These are phyloP conservation scores for Perodicticus potto DNA, from an alignment of 2,797 vertebrate genomes.

Conservation along the genomic window DNA sequence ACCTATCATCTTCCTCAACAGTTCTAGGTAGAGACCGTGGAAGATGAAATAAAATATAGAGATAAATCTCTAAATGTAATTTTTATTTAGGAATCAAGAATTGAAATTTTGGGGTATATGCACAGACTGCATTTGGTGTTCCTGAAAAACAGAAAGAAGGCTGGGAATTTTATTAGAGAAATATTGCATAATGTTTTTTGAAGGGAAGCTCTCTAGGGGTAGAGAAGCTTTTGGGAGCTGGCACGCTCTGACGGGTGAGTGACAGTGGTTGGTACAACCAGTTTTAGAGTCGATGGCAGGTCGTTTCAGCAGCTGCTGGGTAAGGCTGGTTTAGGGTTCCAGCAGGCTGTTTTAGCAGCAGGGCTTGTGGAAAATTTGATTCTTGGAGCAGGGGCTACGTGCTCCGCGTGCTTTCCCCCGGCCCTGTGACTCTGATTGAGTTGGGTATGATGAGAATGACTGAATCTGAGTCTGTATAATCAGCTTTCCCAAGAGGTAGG, in stretches of 20 bases:
- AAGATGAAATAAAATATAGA: neutral
- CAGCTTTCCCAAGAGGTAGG: neutral
- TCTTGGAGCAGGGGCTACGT: neutral
- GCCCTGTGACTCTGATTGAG: neutral
- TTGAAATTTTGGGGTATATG: neutral
- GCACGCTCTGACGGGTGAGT: neutral
- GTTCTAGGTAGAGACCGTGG: neutral
- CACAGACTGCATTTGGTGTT: neutral
- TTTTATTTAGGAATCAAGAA: neutral
- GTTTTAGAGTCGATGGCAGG: neutral
- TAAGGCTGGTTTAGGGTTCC: neutral
- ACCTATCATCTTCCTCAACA: neutral
- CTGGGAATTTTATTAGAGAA: neutral
- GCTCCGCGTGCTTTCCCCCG: neutral
- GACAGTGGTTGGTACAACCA: neutral
- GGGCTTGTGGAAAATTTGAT: neutral
- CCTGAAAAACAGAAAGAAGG: neutral
- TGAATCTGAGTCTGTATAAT: neutral
- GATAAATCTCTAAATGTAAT: neutral
- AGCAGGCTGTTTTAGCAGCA: neutral
- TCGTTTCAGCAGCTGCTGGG: neutral
- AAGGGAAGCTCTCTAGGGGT: neutral
- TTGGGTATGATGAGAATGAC: neutral
- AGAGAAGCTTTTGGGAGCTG: neutral
- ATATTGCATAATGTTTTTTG: neutral